Evolutionary conservation across 2,888 invertebrate genomes (phyloP).

Genomic region (Cerceris rybyensis): DNA sequence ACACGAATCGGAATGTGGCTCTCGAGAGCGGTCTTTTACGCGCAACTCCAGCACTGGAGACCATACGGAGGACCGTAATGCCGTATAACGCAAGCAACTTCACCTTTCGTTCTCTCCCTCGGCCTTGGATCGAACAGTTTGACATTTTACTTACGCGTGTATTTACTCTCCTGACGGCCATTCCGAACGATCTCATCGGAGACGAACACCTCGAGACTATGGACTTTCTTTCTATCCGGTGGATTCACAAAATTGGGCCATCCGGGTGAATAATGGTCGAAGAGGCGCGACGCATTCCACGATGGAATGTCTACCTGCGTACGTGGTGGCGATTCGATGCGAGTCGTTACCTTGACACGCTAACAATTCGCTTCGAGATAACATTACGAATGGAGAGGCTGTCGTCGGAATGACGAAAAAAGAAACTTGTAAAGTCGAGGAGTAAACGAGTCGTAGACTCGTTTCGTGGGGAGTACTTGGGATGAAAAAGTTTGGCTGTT

Average conservation of each 20-base stretch:
- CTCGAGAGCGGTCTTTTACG: conserved; percentile 37
- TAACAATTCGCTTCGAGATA: no score
- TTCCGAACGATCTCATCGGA: conserved; percentile 5
- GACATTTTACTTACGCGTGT: conserved; percentile 74
- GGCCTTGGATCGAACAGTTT: conserved; percentile 75
- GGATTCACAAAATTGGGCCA: neutral
- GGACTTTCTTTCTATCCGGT: neutral
- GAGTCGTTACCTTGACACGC: no score
- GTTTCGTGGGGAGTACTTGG: no score
- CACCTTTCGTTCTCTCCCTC: conserved; percentile 63
- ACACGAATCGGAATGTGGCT: conserved; percentile 71
- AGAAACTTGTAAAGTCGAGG: no score
- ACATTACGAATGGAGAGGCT: no score
- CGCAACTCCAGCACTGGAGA: conserved; percentile 24
- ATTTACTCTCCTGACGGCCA: conserved; percentile 45
- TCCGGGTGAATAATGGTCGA: neutral
- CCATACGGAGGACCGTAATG: conserved; percentile 33
- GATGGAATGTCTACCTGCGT: neutral
- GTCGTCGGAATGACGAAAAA: no score
- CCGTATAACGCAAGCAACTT: conserved; percentile 60
- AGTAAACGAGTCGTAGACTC: no score
- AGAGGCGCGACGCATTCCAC: no score
- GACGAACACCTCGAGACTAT: neutral
- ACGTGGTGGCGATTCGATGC: neutral
- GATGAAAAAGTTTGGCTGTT: no score